phyloP scores from a whole-genome alignment of 2,888 invertebrate species.

The Caenorhabditis macrosperma region DNA sequence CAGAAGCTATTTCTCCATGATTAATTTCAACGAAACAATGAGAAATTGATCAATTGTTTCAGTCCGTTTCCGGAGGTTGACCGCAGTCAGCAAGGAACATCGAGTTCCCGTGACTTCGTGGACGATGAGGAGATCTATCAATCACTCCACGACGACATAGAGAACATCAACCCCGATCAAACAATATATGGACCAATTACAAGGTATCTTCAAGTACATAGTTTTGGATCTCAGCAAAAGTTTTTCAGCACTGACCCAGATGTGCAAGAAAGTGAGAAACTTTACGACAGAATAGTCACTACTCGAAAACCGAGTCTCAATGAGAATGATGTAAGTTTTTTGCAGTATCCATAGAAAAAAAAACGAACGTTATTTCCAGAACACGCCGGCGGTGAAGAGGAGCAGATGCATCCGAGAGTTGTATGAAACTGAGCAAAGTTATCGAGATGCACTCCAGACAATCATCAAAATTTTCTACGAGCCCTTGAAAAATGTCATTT shows the following conservation, averaged over 20 bases:
- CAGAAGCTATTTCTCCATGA: too few species aligned
- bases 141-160: slow-evolving; percentile 65
- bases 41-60: slow-evolving; percentile 17
- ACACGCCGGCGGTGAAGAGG: slow-evolving; percentile 84
- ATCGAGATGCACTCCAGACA: slow-evolving; percentile 87
- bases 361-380: too few species aligned
- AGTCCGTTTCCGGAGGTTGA: slow-evolving; percentile 66
- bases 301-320: slow-evolving; percentile 57
- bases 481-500: slow-evolving; percentile 85
- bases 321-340: slow-evolving; percentile 59
- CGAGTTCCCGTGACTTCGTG: slow-evolving; percentile 24
- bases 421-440: slow-evolving; percentile 96
- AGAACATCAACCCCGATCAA: slow-evolving; percentile 57
- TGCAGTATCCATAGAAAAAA: too few species aligned
- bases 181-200: slow-evolving; percentile 55
- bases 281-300: slow-evolving; percentile 71
- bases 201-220: slow-evolving; percentile 5
- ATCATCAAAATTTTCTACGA: slow-evolving; percentile 80
- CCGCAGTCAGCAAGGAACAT: slow-evolving; percentile 2
- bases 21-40: background rate
- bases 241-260: slow-evolving; percentile 44
- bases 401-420: slow-evolving; percentile 89
- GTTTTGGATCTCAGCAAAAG: background rate
- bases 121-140: slow-evolving; percentile 70
- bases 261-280: slow-evolving; percentile 46